A percentile compares a stretch with the other conserved stretches of the same genome.
These are phyloP conservation scores for Hippoglossus hippoglossus DNA, from an alignment of 2,797 vertebrate genomes.

Conservation along the genomic window DNA sequence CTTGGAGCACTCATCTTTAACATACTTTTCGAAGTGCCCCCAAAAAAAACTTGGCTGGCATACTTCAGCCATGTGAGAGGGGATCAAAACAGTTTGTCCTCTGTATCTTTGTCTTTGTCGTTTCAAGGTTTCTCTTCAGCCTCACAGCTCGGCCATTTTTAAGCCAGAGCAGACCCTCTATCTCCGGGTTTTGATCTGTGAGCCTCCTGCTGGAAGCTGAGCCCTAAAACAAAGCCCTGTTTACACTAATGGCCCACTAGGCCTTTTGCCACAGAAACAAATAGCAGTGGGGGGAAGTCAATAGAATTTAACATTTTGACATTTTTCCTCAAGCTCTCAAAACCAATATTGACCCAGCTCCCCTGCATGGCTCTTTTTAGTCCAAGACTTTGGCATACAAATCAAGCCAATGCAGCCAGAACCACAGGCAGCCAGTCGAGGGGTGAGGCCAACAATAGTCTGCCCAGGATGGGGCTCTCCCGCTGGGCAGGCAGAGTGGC, in stretches of 20 bases:
- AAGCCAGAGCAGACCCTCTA: conserved; percentile 79
- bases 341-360: conserved; percentile 89
- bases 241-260: conserved; percentile 88
- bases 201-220: conserved; percentile 83
- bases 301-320: conserved; percentile 88
- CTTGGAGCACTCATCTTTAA: background rate
- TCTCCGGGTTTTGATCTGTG: conserved; percentile 78
- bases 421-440: conserved; percentile 84
- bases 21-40: conserved; percentile 29
- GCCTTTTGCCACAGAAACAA: conserved; percentile 86
- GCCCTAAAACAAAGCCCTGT: conserved; percentile 89
- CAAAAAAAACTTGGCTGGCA: conserved; percentile 27
- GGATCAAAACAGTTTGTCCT: conserved; percentile 61
- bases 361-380: conserved; percentile 85
- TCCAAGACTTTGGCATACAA: conserved; percentile 84
- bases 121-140: conserved; percentile 71
- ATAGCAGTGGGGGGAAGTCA: conserved; percentile 82
- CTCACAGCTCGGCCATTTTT: conserved; percentile 74
- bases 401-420: conserved; percentile 84
- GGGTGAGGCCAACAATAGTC: conserved; percentile 85
- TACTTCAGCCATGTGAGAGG: conserved; percentile 35
- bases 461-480: conserved; percentile 84
- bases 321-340: conserved; percentile 87
- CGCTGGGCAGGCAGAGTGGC: conserved; percentile 81
- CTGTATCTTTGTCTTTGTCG: conserved; percentile 74